Conservation (phyloP, 2,888 invertebrate species). For the Platypus cylindrus region DNA sequence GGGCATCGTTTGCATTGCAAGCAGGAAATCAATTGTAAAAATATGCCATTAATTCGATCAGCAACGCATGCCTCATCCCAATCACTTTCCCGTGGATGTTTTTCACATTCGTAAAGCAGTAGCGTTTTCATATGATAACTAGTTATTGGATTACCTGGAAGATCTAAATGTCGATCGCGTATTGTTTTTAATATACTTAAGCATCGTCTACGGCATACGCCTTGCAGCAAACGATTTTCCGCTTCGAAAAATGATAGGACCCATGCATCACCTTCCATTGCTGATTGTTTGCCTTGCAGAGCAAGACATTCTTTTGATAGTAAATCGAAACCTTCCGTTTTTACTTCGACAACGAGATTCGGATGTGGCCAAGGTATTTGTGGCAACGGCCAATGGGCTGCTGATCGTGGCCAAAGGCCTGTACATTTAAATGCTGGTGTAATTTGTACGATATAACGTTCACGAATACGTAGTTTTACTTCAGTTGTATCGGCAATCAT, state of each 20-base stretch:
- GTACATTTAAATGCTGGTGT: constrained; percentile 74
- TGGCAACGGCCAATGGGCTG: constrained; percentile 69
- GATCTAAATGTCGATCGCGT: constrained; percentile 63
- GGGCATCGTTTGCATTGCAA: constrained; percentile 73
- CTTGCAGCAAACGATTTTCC: constrained; percentile 59
- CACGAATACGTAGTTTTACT: constrained; percentile 63
- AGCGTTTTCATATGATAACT: constrained; percentile 67
- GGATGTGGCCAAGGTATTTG: constrained; percentile 74
- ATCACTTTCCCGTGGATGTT: constrained; percentile 66
- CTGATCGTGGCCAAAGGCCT: constrained; percentile 74
- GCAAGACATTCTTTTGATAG: constrained; percentile 59
- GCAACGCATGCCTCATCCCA: constrained; percentile 72
- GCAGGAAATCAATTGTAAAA: constrained; percentile 72
- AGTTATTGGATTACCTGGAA: constrained; percentile 61
- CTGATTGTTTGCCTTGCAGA: constrained; percentile 55
- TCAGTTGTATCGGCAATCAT: constrained; percentile 74
- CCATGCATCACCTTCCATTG: constrained; percentile 81
- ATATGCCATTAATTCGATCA: constrained; percentile 68
- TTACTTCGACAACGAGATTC: constrained; percentile 63
- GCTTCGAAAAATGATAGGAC: constrained; percentile 66
- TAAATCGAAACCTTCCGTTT: constrained; percentile 73
- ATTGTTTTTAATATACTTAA: constrained; percentile 66
- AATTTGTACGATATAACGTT: constrained; percentile 68
- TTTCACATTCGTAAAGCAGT: constrained; percentile 74
- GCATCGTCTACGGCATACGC: constrained; percentile 50